Evolutionary conservation across 2,113 vertebrate genomes (phyloP), one percentile per base, ranked within the genome.

Genomic region (Seriola dumerili): DNA sequence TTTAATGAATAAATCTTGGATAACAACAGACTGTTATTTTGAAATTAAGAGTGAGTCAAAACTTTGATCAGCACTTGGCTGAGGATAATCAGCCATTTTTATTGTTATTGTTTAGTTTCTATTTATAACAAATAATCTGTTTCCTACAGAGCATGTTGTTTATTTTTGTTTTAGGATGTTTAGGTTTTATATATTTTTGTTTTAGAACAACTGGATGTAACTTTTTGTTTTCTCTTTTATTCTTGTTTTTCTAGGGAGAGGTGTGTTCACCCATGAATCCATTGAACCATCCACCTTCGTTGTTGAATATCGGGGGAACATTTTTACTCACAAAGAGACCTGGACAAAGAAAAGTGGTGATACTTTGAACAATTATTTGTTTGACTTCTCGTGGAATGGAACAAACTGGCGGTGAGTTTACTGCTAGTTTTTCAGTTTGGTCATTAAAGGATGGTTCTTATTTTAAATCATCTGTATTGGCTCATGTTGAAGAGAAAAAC

Each of bases 391-490:
- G 0, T 87, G 85, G 88, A 66, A 61, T 10, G 75, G 71, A 62
- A 57, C n/a, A 36, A 71, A 65, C 55, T 89, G 85, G 85, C 12
- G 78, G 88, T 89, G 55, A 82, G 85, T 73, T 72, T 48, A 12
- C 42, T 25, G 8, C 19, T 50, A 21, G 17, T 76, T 32, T 32
- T 54, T 58, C 29, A 40, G 25, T 8, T 70, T 21, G 23, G 4
- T 23, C 11, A 55, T 55, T 23, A 25, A 11, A 55, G 52, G 52
- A 52, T 54, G 48, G 5, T 52, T 52, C 5, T 32, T 34, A 29
- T 58, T 29, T 8, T 34, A 36, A 34, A 32, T 61, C 6, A 6
- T 48, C 16, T 5, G 6, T 48, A 17, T 4, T 48, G 46, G 16
- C 46, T 46, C 14, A 50, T 19, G 48, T 50, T 50, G 4, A 48